Percentiles rank a stretch among this genome's conserved stretches.
Conservation (phyloP, 2,888 invertebrate species). For the Geophilus truncorum region DNA sequence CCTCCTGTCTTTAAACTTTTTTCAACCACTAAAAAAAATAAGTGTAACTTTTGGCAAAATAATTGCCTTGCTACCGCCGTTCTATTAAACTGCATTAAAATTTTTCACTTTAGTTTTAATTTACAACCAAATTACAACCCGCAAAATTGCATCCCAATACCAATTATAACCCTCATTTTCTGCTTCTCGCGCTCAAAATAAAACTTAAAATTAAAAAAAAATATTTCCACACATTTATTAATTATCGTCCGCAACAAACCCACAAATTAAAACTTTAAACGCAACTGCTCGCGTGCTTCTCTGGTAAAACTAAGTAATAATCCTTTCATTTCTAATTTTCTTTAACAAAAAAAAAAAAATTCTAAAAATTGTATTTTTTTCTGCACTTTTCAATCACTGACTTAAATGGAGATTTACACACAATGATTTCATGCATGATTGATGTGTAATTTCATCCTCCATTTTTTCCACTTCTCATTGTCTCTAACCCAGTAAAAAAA, state of each 20-base stretch:
- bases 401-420: constrained; percentile 19
- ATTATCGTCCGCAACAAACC: background rate
- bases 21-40: background rate
- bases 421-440: constrained; percentile 24
- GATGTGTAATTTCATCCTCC: background rate
- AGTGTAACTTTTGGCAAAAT: background rate
- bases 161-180: background rate
- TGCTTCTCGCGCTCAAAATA: background rate
- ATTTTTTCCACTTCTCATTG: background rate
- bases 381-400: background rate
- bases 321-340: no score
- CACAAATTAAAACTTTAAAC: background rate
- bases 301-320: no score
- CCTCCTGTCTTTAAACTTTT: no score
- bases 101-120: background rate
- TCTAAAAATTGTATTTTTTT: background rate
- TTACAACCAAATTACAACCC: background rate
- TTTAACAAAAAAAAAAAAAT: background rate
- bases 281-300: background rate
- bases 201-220: background rate
- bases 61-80: background rate
- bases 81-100: background rate
- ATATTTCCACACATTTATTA: background rate
- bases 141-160: background rate
- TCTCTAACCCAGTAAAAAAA: background rate